Evolutionary conservation across 1,140 invertebrate genomes (phyloP).

Genomic region (Triops cancriformis): DNA sequence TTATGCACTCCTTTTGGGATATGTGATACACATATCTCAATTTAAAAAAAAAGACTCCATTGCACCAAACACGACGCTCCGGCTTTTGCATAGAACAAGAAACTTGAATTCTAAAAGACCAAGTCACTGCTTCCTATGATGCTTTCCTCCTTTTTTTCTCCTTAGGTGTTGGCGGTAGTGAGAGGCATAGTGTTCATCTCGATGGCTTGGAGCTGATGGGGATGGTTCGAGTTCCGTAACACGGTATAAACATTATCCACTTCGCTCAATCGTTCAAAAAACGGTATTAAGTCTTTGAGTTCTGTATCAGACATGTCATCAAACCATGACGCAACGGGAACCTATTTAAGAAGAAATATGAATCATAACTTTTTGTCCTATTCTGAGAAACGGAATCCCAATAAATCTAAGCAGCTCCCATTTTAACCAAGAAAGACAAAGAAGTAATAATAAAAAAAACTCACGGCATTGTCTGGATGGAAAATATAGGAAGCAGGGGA

Average conservation of each 20-base stretch:
- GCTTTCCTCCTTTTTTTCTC: background rate
- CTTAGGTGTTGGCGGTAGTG: background rate
- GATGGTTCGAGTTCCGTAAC: conserved; percentile 78
- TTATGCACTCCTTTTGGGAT: background rate
- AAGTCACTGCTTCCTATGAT: background rate
- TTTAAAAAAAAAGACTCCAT: background rate
- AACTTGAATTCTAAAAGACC: background rate
- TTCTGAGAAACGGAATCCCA: no score
- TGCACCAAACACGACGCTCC: background rate
- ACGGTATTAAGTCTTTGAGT: conserved; percentile 86
- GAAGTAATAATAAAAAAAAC: conserved; percentile 38
- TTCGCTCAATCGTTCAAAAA: conserved; percentile 89
- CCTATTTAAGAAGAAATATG: conserved; percentile 49
- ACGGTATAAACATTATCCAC: conserved; percentile 89
- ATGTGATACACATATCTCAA: background rate
- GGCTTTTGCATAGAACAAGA: background rate
- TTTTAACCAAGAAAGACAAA: no score
- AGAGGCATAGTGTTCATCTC: background rate
- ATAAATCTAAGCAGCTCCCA: no score
- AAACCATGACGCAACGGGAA: conserved; percentile 95
- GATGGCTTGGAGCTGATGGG: conserved; percentile 33
- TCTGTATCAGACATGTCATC: conserved; percentile 94
- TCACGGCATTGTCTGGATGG: conserved; percentile 99
- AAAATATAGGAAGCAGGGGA: conserved; percentile 99
- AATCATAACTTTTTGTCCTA: background rate